Evolutionary conservation across 2,888 invertebrate species (phyloP).

Genomic region (Pollenia griseotomentosa): DNA sequence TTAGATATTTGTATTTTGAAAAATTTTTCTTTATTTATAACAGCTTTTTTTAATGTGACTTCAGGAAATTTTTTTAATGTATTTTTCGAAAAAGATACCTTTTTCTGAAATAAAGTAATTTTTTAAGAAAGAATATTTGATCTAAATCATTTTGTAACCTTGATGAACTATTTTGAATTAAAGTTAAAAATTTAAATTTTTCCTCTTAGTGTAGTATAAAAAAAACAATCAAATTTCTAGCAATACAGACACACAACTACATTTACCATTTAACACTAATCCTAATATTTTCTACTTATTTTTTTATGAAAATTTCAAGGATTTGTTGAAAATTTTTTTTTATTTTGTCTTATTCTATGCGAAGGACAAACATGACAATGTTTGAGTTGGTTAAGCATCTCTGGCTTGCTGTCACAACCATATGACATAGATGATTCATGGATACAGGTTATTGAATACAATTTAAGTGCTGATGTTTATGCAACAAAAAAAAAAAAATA

Average conservation of each 20-base stretch:
- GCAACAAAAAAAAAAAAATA: neutral
- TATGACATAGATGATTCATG: constrained; percentile 51
- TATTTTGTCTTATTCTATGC: neutral
- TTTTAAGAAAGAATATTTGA: too few species aligned
- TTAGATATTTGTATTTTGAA: too few species aligned
- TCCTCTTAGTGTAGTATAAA: too few species aligned
- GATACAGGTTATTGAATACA: constrained; percentile 30
- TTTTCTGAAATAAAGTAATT: too few species aligned
- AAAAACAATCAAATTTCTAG: too few species aligned
- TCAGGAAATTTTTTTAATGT: too few species aligned
- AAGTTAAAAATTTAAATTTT: too few species aligned
- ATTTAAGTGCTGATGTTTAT: constrained; percentile 41
- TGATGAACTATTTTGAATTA: too few species aligned
- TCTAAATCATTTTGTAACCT: too few species aligned
- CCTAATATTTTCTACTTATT: neutral
- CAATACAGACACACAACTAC: neutral
- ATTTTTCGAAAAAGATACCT: too few species aligned
- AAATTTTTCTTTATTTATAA: too few species aligned
- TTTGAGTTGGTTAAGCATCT: constrained; percentile 35
- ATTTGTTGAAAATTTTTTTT: neutral
- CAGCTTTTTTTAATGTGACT: too few species aligned
- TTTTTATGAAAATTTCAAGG: neutral
- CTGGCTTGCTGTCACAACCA: constrained; percentile 45
- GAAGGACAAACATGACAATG: neutral
- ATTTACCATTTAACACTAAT: neutral